Evolutionary conservation across 2,888 invertebrate species (phyloP).

Genomic region (Polylopha cassiicola): DNA sequence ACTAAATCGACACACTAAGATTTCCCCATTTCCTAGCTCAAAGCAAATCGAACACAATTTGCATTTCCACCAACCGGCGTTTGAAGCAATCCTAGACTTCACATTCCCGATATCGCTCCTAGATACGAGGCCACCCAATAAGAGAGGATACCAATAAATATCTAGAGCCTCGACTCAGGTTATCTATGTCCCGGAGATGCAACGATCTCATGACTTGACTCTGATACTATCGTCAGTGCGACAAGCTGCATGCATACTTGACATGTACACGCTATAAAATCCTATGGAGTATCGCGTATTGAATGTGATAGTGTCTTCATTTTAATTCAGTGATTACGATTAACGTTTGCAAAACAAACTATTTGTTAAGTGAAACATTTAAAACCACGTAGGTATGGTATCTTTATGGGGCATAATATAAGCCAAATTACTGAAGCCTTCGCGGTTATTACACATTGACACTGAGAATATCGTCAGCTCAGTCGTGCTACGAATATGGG

Average conservation of each 20-base stretch:
- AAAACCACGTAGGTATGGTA: too few relatives aligned
- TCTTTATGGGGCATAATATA: too few relatives aligned
- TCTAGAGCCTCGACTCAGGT: conserved; percentile 34
- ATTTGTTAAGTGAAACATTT: too few relatives aligned
- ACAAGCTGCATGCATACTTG: conserved; percentile 42
- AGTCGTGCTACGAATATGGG: too few relatives aligned
- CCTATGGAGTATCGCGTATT: conserved; percentile 15
- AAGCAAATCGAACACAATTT: conserved; percentile 14
- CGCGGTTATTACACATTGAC: too few relatives aligned
- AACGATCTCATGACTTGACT: conserved; percentile 30
- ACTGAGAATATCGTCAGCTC: too few relatives aligned
- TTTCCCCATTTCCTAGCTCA: too few relatives aligned
- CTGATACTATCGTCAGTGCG: conserved; percentile 33
- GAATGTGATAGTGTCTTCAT: conserved; percentile 17
- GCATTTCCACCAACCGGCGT: conserved; percentile 17
- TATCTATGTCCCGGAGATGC: conserved; percentile 48
- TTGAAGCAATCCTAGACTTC: conserved; percentile 28
- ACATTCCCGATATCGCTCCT: conserved; percentile 29
- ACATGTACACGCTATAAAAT: conserved; percentile 32
- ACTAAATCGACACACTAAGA: too few relatives aligned
- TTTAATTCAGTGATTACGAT: conserved; percentile 8
- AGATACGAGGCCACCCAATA: conserved; percentile 47
- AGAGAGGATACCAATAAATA: conserved; percentile 44
- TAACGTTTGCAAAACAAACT: background rate
- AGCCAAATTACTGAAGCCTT: too few relatives aligned